Base-by-base conservation (phyloP, 2,113 vertebrate genomes). In the Hoplias malabaricus region DNA sequence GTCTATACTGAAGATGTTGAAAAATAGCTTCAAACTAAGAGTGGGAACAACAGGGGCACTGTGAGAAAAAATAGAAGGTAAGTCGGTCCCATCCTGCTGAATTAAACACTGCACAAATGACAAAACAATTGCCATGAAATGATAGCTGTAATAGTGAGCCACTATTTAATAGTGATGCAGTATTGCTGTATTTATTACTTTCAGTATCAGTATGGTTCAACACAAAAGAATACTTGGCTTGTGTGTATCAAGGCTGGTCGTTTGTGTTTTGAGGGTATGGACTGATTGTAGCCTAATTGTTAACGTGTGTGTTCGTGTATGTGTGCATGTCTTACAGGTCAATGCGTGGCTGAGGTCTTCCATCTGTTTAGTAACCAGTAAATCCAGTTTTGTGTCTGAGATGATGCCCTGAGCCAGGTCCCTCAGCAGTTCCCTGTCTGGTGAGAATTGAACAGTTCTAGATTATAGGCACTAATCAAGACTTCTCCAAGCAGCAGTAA, bases 351-450 rank as follows among this genome's bases (percentile, higher is more conserved):
- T 86, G 25, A 98, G 84, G 46, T 95, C 92, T 6, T 85, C 86
- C 11, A 85, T 87, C 68, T 99, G 96, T 54, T 88, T 90, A 59
- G 87, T 59, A 68, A 87, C 88, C 73, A 98, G 90, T 48, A 66
- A 11, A 42, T 85, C 46, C 63, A 96, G 90, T 80, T 95, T 96
- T 19, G 89, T 89, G 74, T 90, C 80, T 9, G 95, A 88, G 7
- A 94, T 89, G n/a, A 85, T 89, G 73, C 94, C 95, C 38, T 87
- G 86, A 63, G 91, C 94, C 73, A 96, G 75, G 73, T 96, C 93
- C 77, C 83, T 88, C 29, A 99, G 93, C 43, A 97, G 90, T 75
- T 86, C 91, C 86, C 91, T 88, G 88, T 96, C 96, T 98, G 90
- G 80, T 25, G 14, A 65, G 46, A 74, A 67, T 21, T 57, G 10